Evolutionary conservation across 1,140 invertebrate species (phyloP).

Genomic region (Drosophila pseudoobscura): DNA sequence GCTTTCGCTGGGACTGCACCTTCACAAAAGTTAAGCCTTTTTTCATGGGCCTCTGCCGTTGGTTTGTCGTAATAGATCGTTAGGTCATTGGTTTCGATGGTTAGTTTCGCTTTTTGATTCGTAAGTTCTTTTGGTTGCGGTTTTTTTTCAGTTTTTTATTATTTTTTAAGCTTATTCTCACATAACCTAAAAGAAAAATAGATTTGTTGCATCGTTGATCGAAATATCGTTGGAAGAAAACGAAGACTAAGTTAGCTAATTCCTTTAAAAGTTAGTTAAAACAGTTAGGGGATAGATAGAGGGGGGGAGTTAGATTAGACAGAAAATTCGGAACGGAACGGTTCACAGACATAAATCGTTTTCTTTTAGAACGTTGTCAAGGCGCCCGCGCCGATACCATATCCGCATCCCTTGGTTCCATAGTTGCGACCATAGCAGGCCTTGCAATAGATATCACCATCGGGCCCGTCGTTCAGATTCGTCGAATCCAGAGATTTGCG

Average conservation of each 20-base stretch:
- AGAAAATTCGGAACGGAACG: conserved; percentile 61
- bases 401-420: conserved; percentile 97
- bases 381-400: conserved; percentile 93
- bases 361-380: conserved; percentile 90
- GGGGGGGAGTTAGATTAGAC: conserved; percentile 24
- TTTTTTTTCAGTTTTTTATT: conserved; percentile 42
- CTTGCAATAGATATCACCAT: conserved; percentile 97
- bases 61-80: conserved; percentile 33
- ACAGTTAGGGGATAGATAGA: conserved; percentile 35
- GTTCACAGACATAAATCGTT: conserved; percentile 29
- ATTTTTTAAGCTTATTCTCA: conserved; percentile 71
- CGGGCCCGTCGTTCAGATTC: conserved; percentile 95
- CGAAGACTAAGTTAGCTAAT: conserved; percentile 76
- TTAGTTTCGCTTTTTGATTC: conserved; percentile 55
- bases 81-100: conserved; percentile 54
- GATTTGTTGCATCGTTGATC: conserved; percentile 67
- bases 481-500: conserved; percentile 95
- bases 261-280: conserved; percentile 49
- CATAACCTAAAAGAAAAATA: conserved; percentile 75
- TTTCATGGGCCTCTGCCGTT: conserved; percentile 1
- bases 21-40: conserved; percentile 20
- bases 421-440: conserved; percentile 96
- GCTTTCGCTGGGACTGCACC: conserved; percentile 25
- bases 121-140: conserved; percentile 50
- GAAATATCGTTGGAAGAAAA: conserved; percentile 77